Base-by-base conservation (phyloP, 2,888 invertebrate genomes). In the Choristoneura rosaceana region DNA sequence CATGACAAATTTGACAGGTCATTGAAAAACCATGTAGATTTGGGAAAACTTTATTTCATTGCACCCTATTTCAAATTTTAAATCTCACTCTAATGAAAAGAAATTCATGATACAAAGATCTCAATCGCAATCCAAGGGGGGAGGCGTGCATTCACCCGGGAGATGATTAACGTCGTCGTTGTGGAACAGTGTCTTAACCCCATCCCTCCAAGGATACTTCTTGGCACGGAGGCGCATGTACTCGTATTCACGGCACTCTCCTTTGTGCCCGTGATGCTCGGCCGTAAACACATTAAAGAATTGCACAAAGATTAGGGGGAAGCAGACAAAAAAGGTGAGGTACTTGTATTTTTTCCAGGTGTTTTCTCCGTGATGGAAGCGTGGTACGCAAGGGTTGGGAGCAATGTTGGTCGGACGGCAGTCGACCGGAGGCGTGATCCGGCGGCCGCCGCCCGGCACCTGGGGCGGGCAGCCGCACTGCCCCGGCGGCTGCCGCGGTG, bases 201-300 rank as follows among this genome's bases (percentile, higher is more conserved):
- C 98, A 83, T 97, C 97, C 64, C 98, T 97, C 98, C 98, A 99
- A n/a, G 98, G 98, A 90, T 96, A 98, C 81, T 95, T 96, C 93
- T 97, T 98, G 95, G 71, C 96, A 91, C n/a, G 34, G 1, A n/a
- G 8, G 45, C 96, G 94, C 92, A 98, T 91, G 83, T 97, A 97
- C 3, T 97, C 97, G 82, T 97, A 98, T 52, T 92, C 91, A 5
- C 89, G 84, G 76, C 93, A 93, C 3, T 79, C 79, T 43, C 76
- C 84, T 75, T 90, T 90, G 14, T 45, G 55, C 8, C n/a, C 38
- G n/a, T 87, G 85, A 10, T 84, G 77, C 0, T 8, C 0, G 47
- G 25, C 25, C 55, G 55, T 25, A 10, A 85, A 66, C 2, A 80
- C 71, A 47, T 80, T 80, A 34, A 87, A 70, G 14, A 77, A 43